phyloP scores from a whole-genome alignment of 2,888 invertebrate species.

The Andrena fulva region DNA sequence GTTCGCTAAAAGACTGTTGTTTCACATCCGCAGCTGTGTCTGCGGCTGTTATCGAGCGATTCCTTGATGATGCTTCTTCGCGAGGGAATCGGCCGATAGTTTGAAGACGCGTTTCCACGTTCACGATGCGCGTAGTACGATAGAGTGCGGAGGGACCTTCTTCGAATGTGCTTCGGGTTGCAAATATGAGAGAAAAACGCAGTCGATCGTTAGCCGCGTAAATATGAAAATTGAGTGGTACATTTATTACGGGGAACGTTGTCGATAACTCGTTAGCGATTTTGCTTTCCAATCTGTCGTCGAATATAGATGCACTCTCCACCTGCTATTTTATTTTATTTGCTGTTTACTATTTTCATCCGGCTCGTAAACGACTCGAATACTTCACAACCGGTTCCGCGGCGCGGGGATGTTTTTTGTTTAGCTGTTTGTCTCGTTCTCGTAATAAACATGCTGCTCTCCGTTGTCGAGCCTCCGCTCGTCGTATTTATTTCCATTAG shows the following conservation, averaged over 20 bases:
- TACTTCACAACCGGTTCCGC: not conserved
- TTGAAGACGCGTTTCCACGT: not conserved
- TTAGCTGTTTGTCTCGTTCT: not conserved
- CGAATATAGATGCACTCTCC: not conserved
- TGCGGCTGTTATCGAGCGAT: constrained; percentile 23
- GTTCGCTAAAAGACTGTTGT: constrained; percentile 44
- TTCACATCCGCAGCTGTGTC: constrained; percentile 25
- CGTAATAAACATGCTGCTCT: constrained; percentile 12
- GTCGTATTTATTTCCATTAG: constrained; percentile 17
- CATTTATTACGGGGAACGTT: not conserved
- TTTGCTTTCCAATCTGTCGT: not conserved
- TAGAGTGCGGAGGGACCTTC: too few species aligned
- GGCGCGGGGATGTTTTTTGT: not conserved
- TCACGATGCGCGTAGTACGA: not conserved
- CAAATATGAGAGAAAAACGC: too few species aligned
- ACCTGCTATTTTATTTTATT: not conserved
- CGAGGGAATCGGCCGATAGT: constrained; percentile 8
- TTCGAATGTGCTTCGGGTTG: too few species aligned
- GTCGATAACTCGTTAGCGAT: constrained; percentile 8
- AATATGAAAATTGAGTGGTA: not conserved
- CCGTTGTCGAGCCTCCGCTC: not conserved
- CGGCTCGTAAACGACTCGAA: not conserved
- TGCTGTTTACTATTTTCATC: constrained; percentile 18
- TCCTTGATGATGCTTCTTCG: constrained; percentile 18
- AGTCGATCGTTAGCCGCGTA: not conserved